These are phyloP conservation scores for Streblospio benedicti DNA, from an alignment of 1,140 invertebrate genomes.

Conservation along the genomic window DNA sequence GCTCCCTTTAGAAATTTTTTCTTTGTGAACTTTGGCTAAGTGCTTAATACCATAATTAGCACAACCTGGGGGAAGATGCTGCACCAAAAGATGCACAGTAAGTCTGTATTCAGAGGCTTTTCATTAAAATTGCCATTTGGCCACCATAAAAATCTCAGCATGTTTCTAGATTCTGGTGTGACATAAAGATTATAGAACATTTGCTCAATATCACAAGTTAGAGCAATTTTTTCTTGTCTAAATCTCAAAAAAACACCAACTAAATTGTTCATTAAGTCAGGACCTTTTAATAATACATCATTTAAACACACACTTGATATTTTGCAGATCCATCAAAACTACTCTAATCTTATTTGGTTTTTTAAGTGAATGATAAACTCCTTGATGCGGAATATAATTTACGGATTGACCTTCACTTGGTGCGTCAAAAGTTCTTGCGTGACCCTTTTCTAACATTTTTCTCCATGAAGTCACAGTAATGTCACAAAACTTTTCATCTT, in stretches of 20 bases:
- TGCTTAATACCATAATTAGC: conserved; percentile 16
- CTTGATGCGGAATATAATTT: conserved; percentile 25
- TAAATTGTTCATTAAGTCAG: conserved; percentile 39
- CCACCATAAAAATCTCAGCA: conserved; percentile 21
- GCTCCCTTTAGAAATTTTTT: background rate
- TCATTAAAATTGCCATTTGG: conserved; percentile 11
- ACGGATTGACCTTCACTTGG: too few species aligned
- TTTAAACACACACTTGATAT: conserved; percentile 28
- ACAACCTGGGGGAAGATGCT: conserved; percentile 21
- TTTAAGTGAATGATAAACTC: conserved; percentile 18
- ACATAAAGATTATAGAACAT: conserved; percentile 24
- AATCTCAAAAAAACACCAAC: conserved; percentile 25
- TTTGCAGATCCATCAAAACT: conserved; percentile 24
- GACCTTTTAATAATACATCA: conserved; percentile 25
- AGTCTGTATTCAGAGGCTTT: conserved; percentile 16
- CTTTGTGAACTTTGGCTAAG: conserved; percentile 8
- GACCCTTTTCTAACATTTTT: too few species aligned
- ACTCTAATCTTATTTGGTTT: conserved; percentile 21
- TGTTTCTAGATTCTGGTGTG: conserved; percentile 10
- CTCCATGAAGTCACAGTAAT: too few species aligned
- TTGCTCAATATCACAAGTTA: conserved; percentile 20
- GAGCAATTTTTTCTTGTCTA: conserved; percentile 20
- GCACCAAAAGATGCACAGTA: conserved; percentile 20
- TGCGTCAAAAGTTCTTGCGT: too few species aligned
- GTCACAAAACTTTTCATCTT: too few species aligned